Conservation (phyloP, 1,140 invertebrate species). For the Drosophila melanogaster region DNA sequence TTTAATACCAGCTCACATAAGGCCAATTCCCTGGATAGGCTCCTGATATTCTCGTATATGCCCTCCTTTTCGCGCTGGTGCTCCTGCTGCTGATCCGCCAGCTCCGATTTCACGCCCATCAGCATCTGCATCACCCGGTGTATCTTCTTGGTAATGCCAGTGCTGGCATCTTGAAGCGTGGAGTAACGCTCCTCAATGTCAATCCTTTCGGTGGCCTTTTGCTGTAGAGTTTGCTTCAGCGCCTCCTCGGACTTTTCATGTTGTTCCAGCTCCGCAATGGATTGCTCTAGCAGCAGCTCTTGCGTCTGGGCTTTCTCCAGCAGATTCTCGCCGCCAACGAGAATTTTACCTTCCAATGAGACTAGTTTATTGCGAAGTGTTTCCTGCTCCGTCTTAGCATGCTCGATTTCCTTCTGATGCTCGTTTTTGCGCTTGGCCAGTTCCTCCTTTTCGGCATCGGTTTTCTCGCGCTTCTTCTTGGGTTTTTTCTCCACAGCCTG, state of each 20-base stretch:
- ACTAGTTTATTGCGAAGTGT: slow-evolving; percentile 94
- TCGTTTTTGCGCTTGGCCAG: slow-evolving; percentile 86
- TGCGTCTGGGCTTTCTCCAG: slow-evolving; percentile 98
- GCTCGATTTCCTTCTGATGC: slow-evolving; percentile 86
- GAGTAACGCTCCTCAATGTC: slow-evolving; percentile 99
- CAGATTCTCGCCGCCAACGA: slow-evolving; percentile 99
- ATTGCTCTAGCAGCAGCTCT: slow-evolving; percentile 94
- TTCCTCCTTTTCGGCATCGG: slow-evolving; percentile 88
- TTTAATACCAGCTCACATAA: slow-evolving; percentile 94
- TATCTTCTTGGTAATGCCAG: slow-evolving; percentile 96
- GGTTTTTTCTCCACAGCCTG: slow-evolving; percentile 82
- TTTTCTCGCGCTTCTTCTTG: slow-evolving; percentile 85
- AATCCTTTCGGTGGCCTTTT: slow-evolving; percentile 96
- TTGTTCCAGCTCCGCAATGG: slow-evolving; percentile 95
- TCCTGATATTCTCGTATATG: slow-evolving; percentile 95
- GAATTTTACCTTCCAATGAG: slow-evolving; percentile 96
- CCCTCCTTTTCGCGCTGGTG: slow-evolving; percentile 98
- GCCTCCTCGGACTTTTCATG: slow-evolving; percentile 93
- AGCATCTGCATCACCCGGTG: slow-evolving; percentile 94
- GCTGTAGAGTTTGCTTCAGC: slow-evolving; percentile 91
- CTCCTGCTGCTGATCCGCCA: slow-evolving; percentile 95
- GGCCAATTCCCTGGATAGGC: slow-evolving; percentile 95
- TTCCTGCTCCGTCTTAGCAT: slow-evolving; percentile 88
- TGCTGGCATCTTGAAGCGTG: slow-evolving; percentile 96
- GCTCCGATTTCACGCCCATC: slow-evolving; percentile 93